Base-by-base conservation (phyloP, 2,888 invertebrate genomes). In the Caenorhabditis sinica region DNA sequence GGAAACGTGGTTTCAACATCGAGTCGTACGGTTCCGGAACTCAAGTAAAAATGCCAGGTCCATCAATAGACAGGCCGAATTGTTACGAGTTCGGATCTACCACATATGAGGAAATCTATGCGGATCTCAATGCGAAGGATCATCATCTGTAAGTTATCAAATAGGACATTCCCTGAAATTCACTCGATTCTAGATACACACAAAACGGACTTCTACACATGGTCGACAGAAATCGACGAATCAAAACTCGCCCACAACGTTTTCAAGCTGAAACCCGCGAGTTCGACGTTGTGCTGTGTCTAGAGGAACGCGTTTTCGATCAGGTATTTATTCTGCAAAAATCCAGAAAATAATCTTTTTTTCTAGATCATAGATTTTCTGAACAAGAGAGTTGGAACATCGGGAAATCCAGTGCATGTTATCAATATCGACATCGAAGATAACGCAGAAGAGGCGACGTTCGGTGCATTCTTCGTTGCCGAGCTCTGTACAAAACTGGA, bases 391-490 rank as follows among this genome's bases (percentile, higher is more conserved):
- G 95, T 95, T 74, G 95, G 95, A 68, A 95, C 95, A 90, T 96
- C 96, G 6, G 90, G 92, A 9, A 96, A 96, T 73, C 96, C 97
- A 8, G 97, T 96, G 2, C 99, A 99, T 94, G 95, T 99, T 58
- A 96, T 99, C 76, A 99, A 99, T 93, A 96, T 99, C 89, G 99
- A 99, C 93, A 97, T 99, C 91, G 97, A 97, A 93, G 99, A 99
- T 94, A 99, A 99, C 94, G 97, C 98, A 89, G 99, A 99, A 93
- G 99, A 99, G 94, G 99, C 99, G 0, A 97, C 98, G 3, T 96
- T 99, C 92, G 99, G 99, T 88, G 98, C 99, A 45, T 98, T 98
- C 94, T 95, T 98, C 90, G 97, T 99, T 89, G 96, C 96, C 94
- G 98, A 99, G 94, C 95, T 99, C 94, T 96, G 97, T 89, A 95